Conservation (phyloP, 2,797 vertebrate species). For the Thalassophryne amazonica region DNA sequence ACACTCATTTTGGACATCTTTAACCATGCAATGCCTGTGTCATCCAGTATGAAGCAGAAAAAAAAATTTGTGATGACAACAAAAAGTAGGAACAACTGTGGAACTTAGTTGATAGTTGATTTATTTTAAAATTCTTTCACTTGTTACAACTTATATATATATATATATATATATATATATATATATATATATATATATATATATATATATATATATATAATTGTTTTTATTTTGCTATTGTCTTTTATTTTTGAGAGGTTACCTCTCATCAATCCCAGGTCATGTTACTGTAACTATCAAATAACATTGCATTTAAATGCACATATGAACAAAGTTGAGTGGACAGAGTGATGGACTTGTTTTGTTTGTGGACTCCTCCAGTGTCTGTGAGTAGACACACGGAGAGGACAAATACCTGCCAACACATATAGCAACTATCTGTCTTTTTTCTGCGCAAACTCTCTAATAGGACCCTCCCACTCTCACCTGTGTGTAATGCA, state of each 20-base stretch:
- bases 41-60: no score
- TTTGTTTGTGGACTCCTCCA: slow-evolving; percentile 1
- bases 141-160: slow-evolving; percentile 10
- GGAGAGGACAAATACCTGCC: neutral
- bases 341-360: neutral
- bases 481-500: slow-evolving; percentile 10
- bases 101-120: slow-evolving; percentile 10
- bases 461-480: neutral
- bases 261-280: slow-evolving; percentile 52
- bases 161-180: no score
- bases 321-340: slow-evolving; percentile 10
- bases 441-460: slow-evolving; percentile 17
- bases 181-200: no score
- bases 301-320: neutral
- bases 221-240: slow-evolving; percentile 14
- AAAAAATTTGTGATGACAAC: no score
- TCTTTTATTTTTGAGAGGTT: slow-evolving; percentile 30
- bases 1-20: no score
- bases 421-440: slow-evolving; percentile 9
- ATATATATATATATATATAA: no score
- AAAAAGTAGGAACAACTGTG: slow-evolving; percentile 38
- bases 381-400: neutral
- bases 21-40: no score
- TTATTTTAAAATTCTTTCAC: neutral
- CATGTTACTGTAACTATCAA: slow-evolving; percentile 44